Base-by-base conservation (phyloP, 2,113 vertebrate genomes). In the Telmatochromis sp. region DNA sequence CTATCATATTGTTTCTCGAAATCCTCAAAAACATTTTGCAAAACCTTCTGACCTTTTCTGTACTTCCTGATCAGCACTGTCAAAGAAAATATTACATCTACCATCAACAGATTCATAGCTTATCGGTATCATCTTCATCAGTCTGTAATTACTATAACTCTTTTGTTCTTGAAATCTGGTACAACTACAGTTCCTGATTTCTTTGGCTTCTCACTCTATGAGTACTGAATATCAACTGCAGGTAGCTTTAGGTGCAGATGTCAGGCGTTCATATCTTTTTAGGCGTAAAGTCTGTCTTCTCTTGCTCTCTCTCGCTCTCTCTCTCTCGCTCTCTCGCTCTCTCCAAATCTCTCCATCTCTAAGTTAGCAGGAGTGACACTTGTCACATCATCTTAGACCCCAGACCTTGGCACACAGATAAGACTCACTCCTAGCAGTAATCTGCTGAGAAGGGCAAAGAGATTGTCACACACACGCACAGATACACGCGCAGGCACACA, bases 361-460 rank as follows among this genome's bases (percentile, higher is more conserved):
- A 73, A 85, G 86, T 75, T 68, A 86, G 63, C 87, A 82, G 81
- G 63, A 91, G 93, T 84, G 87, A 88, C 82, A 93, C 85, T 75
- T 83, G 89, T 92, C 92, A 68, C 91, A 80, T 85, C 88, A 89
- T 92, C 88, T 92, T 79, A 78, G 87, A 84, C 91, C 84, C 28
- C 51, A 58, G 73, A 68, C 86, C 57, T 12, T 19, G 35, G 86
- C 19, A 33, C 47, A 47, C 71, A 92, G 93, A 94, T 95, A 92
- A 93, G 87, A 80, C 84, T 17, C 13, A 68, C 85, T 88, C 57
- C 54, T 35, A 80, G 73, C 88, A 86, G 86, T 89, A 90, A 94
- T 87, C 87, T 15, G 81, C 86, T 53, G 54, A 87, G 90, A 89
- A 91, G 91, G 87, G 90, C 89, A 88, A 86, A 87, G 86, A 85